These are phyloP conservation scores for Phocoena sinus DNA, from an alignment of 2,113 vertebrate species.

Conservation along the genomic window DNA sequence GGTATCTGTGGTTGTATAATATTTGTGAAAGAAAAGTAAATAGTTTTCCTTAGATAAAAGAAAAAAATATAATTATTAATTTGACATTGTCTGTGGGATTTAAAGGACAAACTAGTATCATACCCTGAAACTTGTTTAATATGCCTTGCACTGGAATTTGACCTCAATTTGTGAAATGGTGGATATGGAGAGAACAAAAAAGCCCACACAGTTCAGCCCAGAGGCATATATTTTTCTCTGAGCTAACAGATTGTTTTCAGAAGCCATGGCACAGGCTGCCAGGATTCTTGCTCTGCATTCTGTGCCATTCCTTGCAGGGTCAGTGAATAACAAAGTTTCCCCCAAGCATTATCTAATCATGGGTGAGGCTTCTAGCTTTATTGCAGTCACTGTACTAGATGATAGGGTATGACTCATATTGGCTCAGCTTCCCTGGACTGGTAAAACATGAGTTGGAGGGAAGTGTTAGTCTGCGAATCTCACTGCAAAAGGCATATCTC, in stretches of 20 bases:
- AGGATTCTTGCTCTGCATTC: background rate
- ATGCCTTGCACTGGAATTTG: background rate
- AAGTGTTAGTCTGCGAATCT: background rate
- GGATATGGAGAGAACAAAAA: background rate
- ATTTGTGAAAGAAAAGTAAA: background rate
- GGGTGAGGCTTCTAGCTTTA: background rate
- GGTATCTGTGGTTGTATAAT: background rate
- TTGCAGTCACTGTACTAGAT: background rate
- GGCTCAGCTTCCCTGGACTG: background rate
- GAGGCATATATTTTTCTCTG: background rate
- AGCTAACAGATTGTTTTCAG: background rate
- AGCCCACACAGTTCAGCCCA: background rate
- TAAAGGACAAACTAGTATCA: background rate
- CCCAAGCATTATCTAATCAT: background rate
- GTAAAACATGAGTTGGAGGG: background rate
- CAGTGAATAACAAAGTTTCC: slow-evolving; percentile 16
- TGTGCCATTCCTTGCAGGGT: background rate
- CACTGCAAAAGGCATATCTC: background rate
- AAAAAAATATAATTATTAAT: background rate
- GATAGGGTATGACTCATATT: background rate
- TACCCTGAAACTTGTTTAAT: background rate
- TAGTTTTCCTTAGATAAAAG: background rate
- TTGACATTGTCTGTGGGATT: background rate
- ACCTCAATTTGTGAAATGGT: background rate
- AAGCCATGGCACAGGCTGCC: background rate